These are phyloP conservation scores for Congeria kusceri DNA, from an alignment of 2,888 invertebrate species.

Conservation along the genomic window DNA sequence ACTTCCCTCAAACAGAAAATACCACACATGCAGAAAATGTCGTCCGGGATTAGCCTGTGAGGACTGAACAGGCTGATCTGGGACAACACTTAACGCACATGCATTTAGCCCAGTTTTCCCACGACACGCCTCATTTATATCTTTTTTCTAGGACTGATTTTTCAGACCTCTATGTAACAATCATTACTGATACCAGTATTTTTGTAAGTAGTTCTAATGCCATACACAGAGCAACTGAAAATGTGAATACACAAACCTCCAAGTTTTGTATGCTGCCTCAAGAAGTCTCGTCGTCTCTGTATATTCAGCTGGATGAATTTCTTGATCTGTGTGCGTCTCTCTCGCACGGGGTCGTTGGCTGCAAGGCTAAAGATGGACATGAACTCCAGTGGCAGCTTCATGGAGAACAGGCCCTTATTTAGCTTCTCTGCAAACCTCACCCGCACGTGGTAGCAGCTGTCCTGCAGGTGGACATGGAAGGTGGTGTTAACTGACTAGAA, in stretches of 20 bases:
- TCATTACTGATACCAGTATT: too few species aligned
- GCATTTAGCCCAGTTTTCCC: too few species aligned
- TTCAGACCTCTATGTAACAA: too few species aligned
- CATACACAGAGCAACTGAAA: too few species aligned
- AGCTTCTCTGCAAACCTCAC: slow-evolving; percentile 95
- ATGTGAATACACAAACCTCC: slow-evolving; percentile 84
- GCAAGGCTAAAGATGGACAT: slow-evolving; percentile 97
- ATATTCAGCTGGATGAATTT: slow-evolving; percentile 96
- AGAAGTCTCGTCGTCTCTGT: slow-evolving; percentile 94
- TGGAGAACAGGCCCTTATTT: slow-evolving; percentile 92
- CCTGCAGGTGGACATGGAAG: slow-evolving; percentile 75
- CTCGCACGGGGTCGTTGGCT: slow-evolving; percentile 94
- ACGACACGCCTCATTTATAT: too few species aligned
- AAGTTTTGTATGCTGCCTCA: slow-evolving; percentile 88
- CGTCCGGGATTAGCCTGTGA: too few species aligned
- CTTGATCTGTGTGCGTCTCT: slow-evolving; percentile 88
- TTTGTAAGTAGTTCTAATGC: too few species aligned
- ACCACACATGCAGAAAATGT: too few species aligned
- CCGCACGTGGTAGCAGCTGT: slow-evolving; percentile 88
- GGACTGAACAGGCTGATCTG: too few species aligned
- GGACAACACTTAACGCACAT: too few species aligned
- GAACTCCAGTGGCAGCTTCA: slow-evolving; percentile 94
- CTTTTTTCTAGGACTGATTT: too few species aligned
- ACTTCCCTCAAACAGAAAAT: too few species aligned
- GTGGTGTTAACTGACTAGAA: background rate